Conservation (phyloP, 2,113 vertebrate species). For the Diadophis punctatus region DNA sequence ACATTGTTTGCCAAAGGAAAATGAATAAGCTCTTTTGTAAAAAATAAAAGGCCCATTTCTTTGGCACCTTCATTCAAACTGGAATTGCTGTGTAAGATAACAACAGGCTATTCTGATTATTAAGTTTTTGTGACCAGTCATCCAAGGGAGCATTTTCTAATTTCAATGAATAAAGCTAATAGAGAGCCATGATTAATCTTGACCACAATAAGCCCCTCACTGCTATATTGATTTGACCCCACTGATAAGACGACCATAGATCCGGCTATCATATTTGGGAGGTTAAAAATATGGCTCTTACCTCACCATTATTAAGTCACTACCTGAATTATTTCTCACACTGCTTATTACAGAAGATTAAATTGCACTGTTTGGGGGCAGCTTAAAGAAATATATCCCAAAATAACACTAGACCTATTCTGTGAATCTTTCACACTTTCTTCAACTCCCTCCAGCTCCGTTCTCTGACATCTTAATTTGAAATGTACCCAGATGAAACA, state of each 20-base stretch:
- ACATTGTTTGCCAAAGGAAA: not conserved
- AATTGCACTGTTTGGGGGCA: not conserved
- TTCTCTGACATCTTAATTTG: not conserved
- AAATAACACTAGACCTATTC: not conserved
- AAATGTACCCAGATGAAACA: not conserved
- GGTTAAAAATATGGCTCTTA: not conserved
- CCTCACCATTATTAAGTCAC: not conserved
- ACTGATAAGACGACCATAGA: not conserved
- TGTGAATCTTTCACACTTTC: not conserved
- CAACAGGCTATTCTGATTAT: not conserved
- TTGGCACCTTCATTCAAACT: not conserved
- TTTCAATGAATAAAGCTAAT: not conserved
- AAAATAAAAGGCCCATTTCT: not conserved
- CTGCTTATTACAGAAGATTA: too few relatives aligned
- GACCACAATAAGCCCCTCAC: not conserved
- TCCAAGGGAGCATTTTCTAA: not conserved
- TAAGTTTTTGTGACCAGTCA: not conserved
- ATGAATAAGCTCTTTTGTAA: not conserved
- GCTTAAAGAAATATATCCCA: not conserved
- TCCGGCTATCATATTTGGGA: not conserved
- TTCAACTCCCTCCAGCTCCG: not conserved
- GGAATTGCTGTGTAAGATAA: not conserved
- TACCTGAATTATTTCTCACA: not conserved
- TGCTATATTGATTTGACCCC: not conserved
- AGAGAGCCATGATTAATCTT: not conserved